phyloP scores from a whole-genome alignment of 1,140 invertebrate species.

The Drosophila kepulauana region DNA sequence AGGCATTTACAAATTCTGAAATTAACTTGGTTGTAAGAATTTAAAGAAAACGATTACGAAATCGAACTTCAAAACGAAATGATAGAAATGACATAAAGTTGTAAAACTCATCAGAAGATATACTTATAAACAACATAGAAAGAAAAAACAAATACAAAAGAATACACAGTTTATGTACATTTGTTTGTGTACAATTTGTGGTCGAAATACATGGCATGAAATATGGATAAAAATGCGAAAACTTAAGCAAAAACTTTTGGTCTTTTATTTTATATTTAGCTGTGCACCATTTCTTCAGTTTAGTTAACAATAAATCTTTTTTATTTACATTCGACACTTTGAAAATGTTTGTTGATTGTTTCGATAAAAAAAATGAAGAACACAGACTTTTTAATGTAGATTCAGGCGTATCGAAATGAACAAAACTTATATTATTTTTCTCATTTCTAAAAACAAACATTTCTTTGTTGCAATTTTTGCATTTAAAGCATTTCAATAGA shows the following conservation, averaged over 20 bases:
- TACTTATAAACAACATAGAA: slow-evolving; percentile 39
- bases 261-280: slow-evolving; percentile 22
- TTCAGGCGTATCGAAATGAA: slow-evolving; percentile 43
- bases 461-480: slow-evolving; percentile 70
- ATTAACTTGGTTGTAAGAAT: slow-evolving; percentile 60
- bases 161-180: slow-evolving; percentile 66
- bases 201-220: slow-evolving; percentile 70
- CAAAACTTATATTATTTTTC: slow-evolving; percentile 33
- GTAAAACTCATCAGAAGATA: slow-evolving; percentile 67
- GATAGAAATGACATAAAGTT: slow-evolving; percentile 43
- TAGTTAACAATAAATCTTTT: slow-evolving; percentile 66
- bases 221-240: slow-evolving; percentile 58
- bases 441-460: slow-evolving; percentile 41
- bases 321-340: slow-evolving; percentile 65
- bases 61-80: slow-evolving; percentile 12
- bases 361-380: slow-evolving; percentile 33
- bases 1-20: slow-evolving; percentile 70
- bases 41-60: slow-evolving; percentile 13
- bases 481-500: slow-evolving; percentile 73
- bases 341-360: slow-evolving; percentile 46
- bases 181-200: slow-evolving; percentile 48
- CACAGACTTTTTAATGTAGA: slow-evolving; percentile 27
- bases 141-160: slow-evolving; percentile 35
- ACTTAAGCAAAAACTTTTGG: slow-evolving; percentile 17
- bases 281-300: slow-evolving; percentile 15